Evolutionary conservation across 2,797 vertebrate genomes (phyloP).

Genomic region (Xenentodon cancila): DNA sequence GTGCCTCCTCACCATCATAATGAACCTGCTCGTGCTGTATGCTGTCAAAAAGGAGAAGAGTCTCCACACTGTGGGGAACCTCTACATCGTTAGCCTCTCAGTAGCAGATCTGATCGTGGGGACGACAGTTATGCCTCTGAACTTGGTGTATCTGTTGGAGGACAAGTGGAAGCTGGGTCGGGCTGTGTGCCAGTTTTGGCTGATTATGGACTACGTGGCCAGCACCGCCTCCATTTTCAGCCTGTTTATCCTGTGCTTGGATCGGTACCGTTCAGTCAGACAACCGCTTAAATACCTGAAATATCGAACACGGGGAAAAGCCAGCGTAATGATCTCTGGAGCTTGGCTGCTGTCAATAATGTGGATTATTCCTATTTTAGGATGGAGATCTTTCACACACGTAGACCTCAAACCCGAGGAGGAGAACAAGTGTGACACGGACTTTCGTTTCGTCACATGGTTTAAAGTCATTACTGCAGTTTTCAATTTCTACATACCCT

Average conservation of each 20-base stretch:
- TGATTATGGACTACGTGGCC: conserved; percentile 97
- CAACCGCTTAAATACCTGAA: conserved; percentile 91
- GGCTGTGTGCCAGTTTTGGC: conserved; percentile 92
- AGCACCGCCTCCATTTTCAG: conserved; percentile 97
- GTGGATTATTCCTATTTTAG: conserved; percentile 94
- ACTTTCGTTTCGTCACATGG: conserved; percentile 92
- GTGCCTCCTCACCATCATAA: conserved; percentile 88
- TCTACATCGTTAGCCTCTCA: conserved; percentile 96
- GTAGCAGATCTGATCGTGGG: conserved; percentile 94
- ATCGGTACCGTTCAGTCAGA: conserved; percentile 92
- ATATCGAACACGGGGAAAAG: conserved; percentile 90
- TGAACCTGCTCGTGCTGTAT: conserved; percentile 94
- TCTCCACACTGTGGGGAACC: conserved; percentile 95
- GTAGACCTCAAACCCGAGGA: conserved; percentile 80
- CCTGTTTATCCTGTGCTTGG: conserved; percentile 92
- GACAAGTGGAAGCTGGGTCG: conserved; percentile 85
- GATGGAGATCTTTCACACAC: conserved; percentile 87
- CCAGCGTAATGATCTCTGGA: conserved; percentile 85
- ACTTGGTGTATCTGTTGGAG: conserved; percentile 88
- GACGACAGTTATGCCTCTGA: conserved; percentile 92
- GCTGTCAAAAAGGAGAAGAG: conserved; percentile 91
- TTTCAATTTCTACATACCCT: conserved; percentile 95
- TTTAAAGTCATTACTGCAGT: conserved; percentile 93
- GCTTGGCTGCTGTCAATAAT: conserved; percentile 91
- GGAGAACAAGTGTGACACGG: conserved; percentile 89